Base-by-base conservation (phyloP, 2,797 vertebrate species). In the Otolemur crassicaudatus region DNA sequence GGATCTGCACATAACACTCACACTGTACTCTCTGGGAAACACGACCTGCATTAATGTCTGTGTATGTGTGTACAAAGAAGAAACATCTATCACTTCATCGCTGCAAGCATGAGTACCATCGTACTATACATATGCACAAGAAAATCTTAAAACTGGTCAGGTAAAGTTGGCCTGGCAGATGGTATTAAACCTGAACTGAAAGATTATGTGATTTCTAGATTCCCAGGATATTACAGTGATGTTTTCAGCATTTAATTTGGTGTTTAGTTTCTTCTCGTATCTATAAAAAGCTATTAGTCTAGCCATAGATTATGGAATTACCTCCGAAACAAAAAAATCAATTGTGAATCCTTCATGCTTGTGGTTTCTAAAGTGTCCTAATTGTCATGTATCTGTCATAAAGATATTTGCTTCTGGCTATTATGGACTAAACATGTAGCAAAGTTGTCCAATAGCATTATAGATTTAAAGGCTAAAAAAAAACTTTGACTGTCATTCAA, bases 271-370 rank as follows among this genome's bases (percentile, higher is more conserved):
- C 3, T 12, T 98, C 87, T 29, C 96, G 70, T n/a, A 31, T 58
- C 83, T 96, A 37, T 31, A 86, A 94, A 95, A 87, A 96, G 23
- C 73, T 67, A 96, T 12, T 61, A 91, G 95, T 96, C 81, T 96
- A 94, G 49, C 4, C 69, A 73, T 10, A 94, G 91, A 85, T 37
- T 75, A 87, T 58, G 0, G 17, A 96, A 97, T 96, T 97, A 84
- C 17, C 82, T 94, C 19, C 56, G 94, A 94, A n/a, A 96, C 58
- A n/a, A 91, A 63, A 6, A 2, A 75, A 95, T 94, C 22, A 65
- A 43, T 95, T 77, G 19, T 94, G 86, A 95, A 46, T 5, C 49
- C 14, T 91, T 89, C 37, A 82, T 63, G 46, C n/a, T 23, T 79
- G 25, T 0, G 77, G n/a, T 29, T 89, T 53, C 49, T 49, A 86